These are phyloP conservation scores for Salarias fasciatus DNA, from an alignment of 2,797 vertebrate genomes.

Conservation along the genomic window DNA sequence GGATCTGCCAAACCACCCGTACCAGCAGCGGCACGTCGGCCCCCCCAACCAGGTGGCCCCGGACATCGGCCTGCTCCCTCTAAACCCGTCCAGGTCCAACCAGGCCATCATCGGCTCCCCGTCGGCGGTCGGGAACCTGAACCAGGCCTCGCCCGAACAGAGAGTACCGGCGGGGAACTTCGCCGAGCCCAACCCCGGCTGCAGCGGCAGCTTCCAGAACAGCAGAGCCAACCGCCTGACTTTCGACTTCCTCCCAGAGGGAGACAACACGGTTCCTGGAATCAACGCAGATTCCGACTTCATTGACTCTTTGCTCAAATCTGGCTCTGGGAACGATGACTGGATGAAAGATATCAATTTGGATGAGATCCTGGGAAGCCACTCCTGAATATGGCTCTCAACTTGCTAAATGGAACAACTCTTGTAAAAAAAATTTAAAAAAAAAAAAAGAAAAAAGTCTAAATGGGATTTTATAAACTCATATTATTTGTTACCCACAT, in stretches of 20 bases:
- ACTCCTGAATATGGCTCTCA: conserved; percentile 82
- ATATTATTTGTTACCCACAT: conserved; percentile 71
- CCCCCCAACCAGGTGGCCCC: conserved; percentile 88
- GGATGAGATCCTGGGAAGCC: conserved; percentile 96
- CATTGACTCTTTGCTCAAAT: conserved; percentile 97
- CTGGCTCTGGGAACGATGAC: conserved; percentile 94
- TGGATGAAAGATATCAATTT: conserved; percentile 99
- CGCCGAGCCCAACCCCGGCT: conserved; percentile 80
- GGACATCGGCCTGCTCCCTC: conserved; percentile 85
- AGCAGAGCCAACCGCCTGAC: conserved; percentile 87
- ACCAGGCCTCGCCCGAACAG: conserved; percentile 84
- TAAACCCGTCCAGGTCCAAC: conserved; percentile 82
- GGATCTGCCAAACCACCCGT: conserved; percentile 82
- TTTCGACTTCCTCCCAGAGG: conserved; percentile 95
- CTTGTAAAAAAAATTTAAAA: no score
- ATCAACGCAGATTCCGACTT: conserved; percentile 97
- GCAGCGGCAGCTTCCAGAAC: conserved; percentile 83
- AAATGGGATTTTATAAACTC: conserved; percentile 75
- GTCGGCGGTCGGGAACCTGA: conserved; percentile 80
- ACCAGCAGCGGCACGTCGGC: conserved; percentile 84
- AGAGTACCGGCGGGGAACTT: conserved; percentile 84
- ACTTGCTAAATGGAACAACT: no score
- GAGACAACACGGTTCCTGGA: conserved; percentile 90
- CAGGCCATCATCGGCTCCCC: conserved; percentile 83
- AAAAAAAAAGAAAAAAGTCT: conserved; percentile 8